Conservation (phyloP, 1,140 invertebrate species). For the Diplogasteroides magnus region DNA sequence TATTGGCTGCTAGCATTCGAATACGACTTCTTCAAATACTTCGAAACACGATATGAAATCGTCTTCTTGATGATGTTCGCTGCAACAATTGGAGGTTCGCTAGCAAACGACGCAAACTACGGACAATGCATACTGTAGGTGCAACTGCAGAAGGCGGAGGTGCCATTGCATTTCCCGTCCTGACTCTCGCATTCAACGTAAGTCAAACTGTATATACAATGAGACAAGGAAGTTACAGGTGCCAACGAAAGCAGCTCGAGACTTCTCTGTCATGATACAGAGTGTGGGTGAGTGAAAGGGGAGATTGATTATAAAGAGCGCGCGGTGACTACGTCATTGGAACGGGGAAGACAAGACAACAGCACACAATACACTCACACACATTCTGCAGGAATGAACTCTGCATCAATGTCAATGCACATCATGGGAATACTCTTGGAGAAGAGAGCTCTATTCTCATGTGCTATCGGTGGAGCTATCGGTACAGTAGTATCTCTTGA, state of each 20-base stretch:
- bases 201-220: slow-evolving; percentile 32
- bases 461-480: slow-evolving; percentile 33
- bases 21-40: not conserved
- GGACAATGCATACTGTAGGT: not conserved
- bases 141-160: slow-evolving; percentile 37
- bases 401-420: slow-evolving; percentile 40
- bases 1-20: not conserved
- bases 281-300: slow-evolving; percentile 37
- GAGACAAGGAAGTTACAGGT: no score
- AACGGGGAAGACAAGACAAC: no score
- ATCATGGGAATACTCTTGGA: slow-evolving; percentile 47
- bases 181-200: slow-evolving; percentile 47
- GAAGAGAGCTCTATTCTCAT: slow-evolving; percentile 39
- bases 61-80: not conserved
- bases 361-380: no score
- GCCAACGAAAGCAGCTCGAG: no score
- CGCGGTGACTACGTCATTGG: no score
- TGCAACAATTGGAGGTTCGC: not conserved
- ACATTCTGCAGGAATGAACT: slow-evolving; percentile 34
- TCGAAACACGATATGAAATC: not conserved
- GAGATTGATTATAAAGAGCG: no score
- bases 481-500: not conserved
- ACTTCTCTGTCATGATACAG: slow-evolving; percentile 52
- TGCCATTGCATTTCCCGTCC: slow-evolving; percentile 50
- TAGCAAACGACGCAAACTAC: not conserved